These are phyloP conservation scores for Cosmia trapezina DNA, from an alignment of 2,888 invertebrate genomes.

Conservation along the genomic window DNA sequence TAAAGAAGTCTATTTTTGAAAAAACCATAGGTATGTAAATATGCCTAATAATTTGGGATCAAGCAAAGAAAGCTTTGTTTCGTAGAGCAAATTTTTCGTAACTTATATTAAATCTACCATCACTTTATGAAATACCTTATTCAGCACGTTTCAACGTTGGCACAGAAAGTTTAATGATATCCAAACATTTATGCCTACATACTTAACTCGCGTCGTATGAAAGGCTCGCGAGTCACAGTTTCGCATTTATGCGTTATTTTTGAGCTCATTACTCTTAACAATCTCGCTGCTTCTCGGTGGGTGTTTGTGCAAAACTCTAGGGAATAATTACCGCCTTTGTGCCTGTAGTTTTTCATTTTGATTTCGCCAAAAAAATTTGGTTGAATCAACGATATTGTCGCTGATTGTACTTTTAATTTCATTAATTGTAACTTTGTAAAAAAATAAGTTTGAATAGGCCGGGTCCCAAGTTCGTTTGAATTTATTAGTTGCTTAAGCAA, in stretches of 20 bases:
- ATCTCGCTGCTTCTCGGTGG: slow-evolving; percentile 18
- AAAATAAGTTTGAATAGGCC: neutral
- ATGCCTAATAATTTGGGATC: neutral
- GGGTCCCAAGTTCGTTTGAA: slow-evolving; percentile 1
- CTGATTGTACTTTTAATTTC: slow-evolving; percentile 1
- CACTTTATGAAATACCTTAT: slow-evolving; percentile 26
- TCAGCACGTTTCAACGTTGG: slow-evolving; percentile 43
- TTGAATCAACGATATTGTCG: neutral
- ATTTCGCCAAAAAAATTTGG: neutral
- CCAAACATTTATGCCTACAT: slow-evolving; percentile 51
- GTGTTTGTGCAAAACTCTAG: slow-evolving; percentile 34
- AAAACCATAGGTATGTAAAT: neutral
- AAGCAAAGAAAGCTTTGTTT: neutral
- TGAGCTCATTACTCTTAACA: slow-evolving; percentile 48
- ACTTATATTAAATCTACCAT: slow-evolving; percentile 28
- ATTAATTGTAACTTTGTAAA: neutral
- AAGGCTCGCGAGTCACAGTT: slow-evolving; percentile 30
- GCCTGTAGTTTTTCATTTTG: neutral
- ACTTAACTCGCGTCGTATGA: slow-evolving; percentile 26
- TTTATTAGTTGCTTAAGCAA: slow-evolving; percentile 50
- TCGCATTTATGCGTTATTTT: slow-evolving; percentile 47
- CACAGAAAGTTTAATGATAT: slow-evolving; percentile 58
- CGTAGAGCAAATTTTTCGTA: slow-evolving; percentile 1
- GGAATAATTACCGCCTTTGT: slow-evolving; percentile 37
- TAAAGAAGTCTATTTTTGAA: no score